Percentiles rank a stretch among this genome's conserved stretches.
Evolutionary conservation across 2,797 vertebrate genomes (phyloP).

Genomic region (Odontamblyopus rebecca): DNA sequence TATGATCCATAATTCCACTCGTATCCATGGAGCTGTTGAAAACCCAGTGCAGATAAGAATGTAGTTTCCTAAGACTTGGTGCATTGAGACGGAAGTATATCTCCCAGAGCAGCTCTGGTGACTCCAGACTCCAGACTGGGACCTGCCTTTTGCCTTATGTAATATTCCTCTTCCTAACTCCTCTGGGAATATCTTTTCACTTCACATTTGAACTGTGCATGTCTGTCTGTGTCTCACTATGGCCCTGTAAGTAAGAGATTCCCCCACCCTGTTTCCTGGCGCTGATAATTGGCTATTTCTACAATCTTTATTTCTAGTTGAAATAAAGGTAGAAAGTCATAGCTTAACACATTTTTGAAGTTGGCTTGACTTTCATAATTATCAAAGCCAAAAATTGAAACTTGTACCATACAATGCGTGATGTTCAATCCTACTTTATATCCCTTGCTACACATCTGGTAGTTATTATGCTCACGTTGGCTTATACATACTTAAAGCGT

Average conservation of each 20-base stretch:
- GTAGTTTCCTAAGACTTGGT: slow-evolving; percentile 32
- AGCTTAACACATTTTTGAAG: slow-evolving; percentile 40
- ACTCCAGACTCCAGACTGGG: slow-evolving; percentile 52
- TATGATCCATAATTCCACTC: slow-evolving; percentile 49
- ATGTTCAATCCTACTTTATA: slow-evolving; percentile 39
- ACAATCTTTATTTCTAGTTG: slow-evolving; percentile 53
- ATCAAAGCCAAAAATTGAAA: slow-evolving; percentile 59
- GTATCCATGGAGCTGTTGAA: slow-evolving; percentile 45
- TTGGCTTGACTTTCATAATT: slow-evolving; percentile 70
- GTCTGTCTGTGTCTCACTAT: slow-evolving; percentile 26
- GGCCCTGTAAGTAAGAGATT: background rate
- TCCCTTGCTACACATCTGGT: slow-evolving; percentile 15
- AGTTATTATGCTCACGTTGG: slow-evolving; percentile 35
- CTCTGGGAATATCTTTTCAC: slow-evolving; percentile 41
- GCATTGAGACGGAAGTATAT: slow-evolving; percentile 47
- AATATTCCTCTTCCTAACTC: slow-evolving; percentile 27
- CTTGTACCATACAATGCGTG: slow-evolving; percentile 14
- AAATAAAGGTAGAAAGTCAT: slow-evolving; percentile 65
- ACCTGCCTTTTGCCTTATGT: slow-evolving; percentile 46
- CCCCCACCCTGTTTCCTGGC: slow-evolving; percentile 39
- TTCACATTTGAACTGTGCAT: slow-evolving; percentile 44
- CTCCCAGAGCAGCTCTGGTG: slow-evolving; percentile 55
- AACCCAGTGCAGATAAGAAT: slow-evolving; percentile 48
- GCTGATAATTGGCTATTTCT: slow-evolving; percentile 69
- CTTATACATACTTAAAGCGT: slow-evolving; percentile 27